These are phyloP conservation scores for Arion vulgaris DNA, from an alignment of 1,140 invertebrate species.

Conservation along the genomic window DNA sequence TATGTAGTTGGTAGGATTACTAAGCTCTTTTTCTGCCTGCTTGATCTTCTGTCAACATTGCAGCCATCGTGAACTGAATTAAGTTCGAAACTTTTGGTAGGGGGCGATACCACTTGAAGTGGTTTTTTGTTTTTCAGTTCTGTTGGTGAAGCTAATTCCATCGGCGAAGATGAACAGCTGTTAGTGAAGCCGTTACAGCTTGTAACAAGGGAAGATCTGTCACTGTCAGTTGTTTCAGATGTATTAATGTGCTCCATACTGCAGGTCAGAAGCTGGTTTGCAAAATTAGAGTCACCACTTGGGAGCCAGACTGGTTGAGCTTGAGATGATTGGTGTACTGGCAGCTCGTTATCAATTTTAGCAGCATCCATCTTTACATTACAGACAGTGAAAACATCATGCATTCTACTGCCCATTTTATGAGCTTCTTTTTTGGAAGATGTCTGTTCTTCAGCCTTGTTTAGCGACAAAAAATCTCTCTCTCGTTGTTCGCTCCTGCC, in stretches of 20 bases:
- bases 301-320: conserved; percentile 41
- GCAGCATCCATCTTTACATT: not conserved
- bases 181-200: not conserved
- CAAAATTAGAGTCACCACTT: conserved; percentile 36
- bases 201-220: conserved; percentile 16
- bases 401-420: not conserved
- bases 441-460: too few species aligned
- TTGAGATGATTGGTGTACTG: not conserved
- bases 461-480: not conserved
- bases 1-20: conserved; percentile 48
- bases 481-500: not conserved
- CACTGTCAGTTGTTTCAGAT: conserved; percentile 19
- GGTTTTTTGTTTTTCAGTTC: not conserved
- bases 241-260: conserved; percentile 1
- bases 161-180: not conserved
- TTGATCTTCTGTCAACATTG: conserved; percentile 47
- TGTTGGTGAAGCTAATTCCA: not conserved
- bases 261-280: conserved; percentile 38
- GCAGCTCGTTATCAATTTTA: not conserved
- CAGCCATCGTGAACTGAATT: conserved; percentile 57
- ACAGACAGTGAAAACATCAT: not conserved
- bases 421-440: not conserved
- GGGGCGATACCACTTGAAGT: not conserved
- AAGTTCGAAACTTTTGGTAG: conserved; percentile 41
- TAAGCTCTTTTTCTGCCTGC: conserved; percentile 42